A percentile compares a stretch with the other conserved stretches of the same genome.
phyloP scores from a whole-genome alignment of 2,888 invertebrate species.

The Helleia helle region DNA sequence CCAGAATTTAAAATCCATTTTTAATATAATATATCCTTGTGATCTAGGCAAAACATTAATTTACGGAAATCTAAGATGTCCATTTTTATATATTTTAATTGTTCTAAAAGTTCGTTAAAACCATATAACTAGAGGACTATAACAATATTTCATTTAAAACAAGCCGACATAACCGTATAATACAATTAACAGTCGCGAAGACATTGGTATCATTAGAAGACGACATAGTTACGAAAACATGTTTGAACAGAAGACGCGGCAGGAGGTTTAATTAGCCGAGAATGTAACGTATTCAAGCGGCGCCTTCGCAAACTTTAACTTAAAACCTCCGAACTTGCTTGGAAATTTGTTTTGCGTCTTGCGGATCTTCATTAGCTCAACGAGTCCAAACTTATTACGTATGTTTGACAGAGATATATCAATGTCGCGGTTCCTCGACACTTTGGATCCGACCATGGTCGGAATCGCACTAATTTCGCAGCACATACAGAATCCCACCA shows the following conservation, averaged over 20 bases:
- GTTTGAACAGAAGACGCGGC: conserved; percentile 23
- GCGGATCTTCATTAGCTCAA: conserved; percentile 58
- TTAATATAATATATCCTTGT: no score
- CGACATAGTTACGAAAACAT: conserved; percentile 7
- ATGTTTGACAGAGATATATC: conserved; percentile 56
- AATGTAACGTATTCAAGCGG: conserved; percentile 57
- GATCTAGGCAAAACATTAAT: no score
- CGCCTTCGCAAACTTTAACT: conserved; percentile 44
- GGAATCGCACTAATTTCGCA: conserved; percentile 60
- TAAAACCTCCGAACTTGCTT: conserved; percentile 46
- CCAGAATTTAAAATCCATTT: no score
- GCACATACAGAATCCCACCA: conserved; percentile 57
- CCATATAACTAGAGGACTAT: no score
- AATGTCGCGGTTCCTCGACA: conserved; percentile 45
- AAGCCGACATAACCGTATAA: conserved; percentile 15
- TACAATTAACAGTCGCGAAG: conserved; percentile 5
- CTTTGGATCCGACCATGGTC: conserved; percentile 51
- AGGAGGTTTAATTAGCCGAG: conserved; percentile 60
- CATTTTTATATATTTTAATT: no score
- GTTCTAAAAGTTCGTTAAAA: no score
- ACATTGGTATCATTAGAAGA: conserved; percentile 9
- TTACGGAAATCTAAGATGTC: no score
- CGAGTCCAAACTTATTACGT: conserved; percentile 55
- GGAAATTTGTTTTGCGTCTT: conserved; percentile 56
- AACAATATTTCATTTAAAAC: no score